Conservation (phyloP, 2,888 invertebrate species). For the Steinernema scapterisci region DNA sequence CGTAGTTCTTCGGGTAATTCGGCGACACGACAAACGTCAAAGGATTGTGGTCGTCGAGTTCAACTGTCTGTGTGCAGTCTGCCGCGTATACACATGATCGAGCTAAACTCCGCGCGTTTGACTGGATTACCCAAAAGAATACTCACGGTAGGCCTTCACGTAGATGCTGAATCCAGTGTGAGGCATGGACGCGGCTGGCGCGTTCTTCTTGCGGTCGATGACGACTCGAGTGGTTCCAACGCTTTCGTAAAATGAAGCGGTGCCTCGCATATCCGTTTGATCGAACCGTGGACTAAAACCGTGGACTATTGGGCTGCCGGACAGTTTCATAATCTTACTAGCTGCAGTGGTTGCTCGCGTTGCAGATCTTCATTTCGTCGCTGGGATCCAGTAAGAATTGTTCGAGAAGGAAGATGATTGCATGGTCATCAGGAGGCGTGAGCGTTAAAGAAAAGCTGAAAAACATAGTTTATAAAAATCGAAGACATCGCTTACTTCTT, state of each 20-base stretch:
- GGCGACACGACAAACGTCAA: constrained; percentile 5
- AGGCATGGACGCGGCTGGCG: not conserved
- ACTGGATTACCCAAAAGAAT: not conserved
- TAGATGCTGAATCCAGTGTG: constrained; percentile 27
- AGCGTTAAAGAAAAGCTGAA: not conserved
- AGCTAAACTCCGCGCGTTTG: not conserved
- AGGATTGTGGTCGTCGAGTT: not conserved
- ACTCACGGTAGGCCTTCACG: constrained; percentile 4
- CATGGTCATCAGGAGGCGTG: not conserved
- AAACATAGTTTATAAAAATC: not conserved
- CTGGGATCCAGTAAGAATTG: constrained; percentile 6
- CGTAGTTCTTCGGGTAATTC: not conserved
- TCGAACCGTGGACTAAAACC: not conserved
- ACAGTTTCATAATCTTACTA: not conserved
- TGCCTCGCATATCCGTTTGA: constrained; percentile 2
- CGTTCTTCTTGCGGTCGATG: not conserved
- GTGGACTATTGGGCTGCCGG: not conserved
- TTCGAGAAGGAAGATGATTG: not conserved
- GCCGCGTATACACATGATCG: not conserved
- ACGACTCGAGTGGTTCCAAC: not conserved
- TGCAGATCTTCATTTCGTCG: constrained; percentile 11
- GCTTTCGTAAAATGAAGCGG: constrained; percentile 8
- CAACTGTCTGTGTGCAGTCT: not conserved
- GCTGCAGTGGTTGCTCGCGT: not conserved
- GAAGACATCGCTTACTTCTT: not conserved